Percentiles rank a stretch among this genome's conserved stretches.
These are phyloP conservation scores for Encarsia formosa DNA, from an alignment of 2,888 invertebrate species.

Conservation along the genomic window DNA sequence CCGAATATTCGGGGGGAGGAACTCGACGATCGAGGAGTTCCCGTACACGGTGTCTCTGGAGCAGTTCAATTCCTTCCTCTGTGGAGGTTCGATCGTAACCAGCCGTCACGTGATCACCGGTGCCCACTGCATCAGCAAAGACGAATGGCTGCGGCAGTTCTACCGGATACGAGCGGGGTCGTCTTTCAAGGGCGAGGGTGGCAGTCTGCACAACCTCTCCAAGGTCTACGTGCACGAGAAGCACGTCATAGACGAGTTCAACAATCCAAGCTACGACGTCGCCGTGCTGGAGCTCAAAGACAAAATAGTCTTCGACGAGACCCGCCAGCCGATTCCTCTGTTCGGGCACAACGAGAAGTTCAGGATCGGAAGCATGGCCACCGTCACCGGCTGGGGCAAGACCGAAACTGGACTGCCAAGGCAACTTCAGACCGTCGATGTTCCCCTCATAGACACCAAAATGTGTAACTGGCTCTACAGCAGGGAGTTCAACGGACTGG, in stretches of 20 bases:
- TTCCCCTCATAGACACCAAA: conserved; percentile 56
- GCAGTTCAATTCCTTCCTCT: conserved; percentile 50
- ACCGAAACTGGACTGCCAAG: conserved; percentile 25
- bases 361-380: conserved; percentile 11
- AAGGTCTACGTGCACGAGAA: conserved; percentile 18
- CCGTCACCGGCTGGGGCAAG: conserved; percentile 36
- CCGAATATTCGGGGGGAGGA: conserved; percentile 26
- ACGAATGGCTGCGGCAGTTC: background rate
- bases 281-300: conserved; percentile 54
- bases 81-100: conserved; percentile 58
- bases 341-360: conserved; percentile 38
- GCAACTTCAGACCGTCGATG: conserved; percentile 52
- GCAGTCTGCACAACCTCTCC: conserved; percentile 14
- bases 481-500: conserved; percentile 26
- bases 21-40: conserved; percentile 21
- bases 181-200: conserved; percentile 47
- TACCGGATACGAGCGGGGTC: conserved; percentile 29
- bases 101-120: conserved; percentile 55
- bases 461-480: conserved; percentile 52
- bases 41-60: conserved; percentile 32
- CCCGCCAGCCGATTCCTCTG: conserved; percentile 51
- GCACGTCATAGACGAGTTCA: background rate
- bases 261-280: conserved; percentile 48
- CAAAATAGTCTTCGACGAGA: conserved; percentile 53
- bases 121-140: conserved; percentile 56